Evolutionary conservation across 2,888 invertebrate species (phyloP), one percentile per base, ranked within the genome.

Genomic region (Amphipyra berbera): DNA sequence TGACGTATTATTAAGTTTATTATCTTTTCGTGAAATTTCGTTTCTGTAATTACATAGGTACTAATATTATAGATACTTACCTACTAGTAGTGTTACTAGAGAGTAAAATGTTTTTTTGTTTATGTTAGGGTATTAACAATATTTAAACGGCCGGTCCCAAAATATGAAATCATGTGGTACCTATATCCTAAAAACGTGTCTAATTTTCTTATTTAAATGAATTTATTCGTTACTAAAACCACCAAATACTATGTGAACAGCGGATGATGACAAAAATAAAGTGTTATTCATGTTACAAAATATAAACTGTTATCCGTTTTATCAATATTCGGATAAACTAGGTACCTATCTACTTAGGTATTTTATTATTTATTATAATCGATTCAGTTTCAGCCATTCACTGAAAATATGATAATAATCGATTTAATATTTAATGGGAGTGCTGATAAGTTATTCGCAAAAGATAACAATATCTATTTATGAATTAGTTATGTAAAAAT

Each of bases 71-170:
- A 2, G 6, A 4, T 21, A 21, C 21, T 3, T 21, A 21, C 30
- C 30, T 7, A 30, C 6, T 13, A 13, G 13, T 46, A 9, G 30
- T 30, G 9, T 13, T 13, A 13, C 3, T 13, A 41, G 37, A 69
- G 35, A 69, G 71, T 64, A 68, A 68, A 70, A 68, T 55, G 55
- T 55, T 70, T 55, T 47, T 42, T 42, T 7, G 6, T 7, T 30
- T 30, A 4, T 30, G 0, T 27, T 63, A 70, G 62, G 49, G 67
- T 42, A 55, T 52, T 55, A 47, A 15, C 13, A 21, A n/a, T 21
- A 21, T 21, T 27, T 70, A 63, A 67, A 67, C 42, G 42, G 47
- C 42, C 69, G 50, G 69, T 69, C 54, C 49, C 0, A 30, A 21
- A 21, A 21, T 21, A 21, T 21, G 21, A 21, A 21, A 21, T 1